Evolutionary conservation across 2,888 invertebrate species (phyloP).

Genomic region (Cerastoderma edule): DNA sequence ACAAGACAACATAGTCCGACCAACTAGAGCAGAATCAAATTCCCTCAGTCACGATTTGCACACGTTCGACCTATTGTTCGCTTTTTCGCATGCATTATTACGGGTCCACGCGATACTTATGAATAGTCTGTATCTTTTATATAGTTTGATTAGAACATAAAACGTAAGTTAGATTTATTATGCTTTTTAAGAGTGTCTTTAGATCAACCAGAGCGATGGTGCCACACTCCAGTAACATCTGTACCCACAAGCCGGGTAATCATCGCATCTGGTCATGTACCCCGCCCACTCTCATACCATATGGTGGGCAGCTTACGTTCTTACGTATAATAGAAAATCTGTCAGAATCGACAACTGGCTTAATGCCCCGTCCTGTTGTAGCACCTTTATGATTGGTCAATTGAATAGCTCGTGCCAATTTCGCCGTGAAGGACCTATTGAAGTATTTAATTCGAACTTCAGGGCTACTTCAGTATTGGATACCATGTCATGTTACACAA

Average conservation of each 20-base stretch:
- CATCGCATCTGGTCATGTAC: slow-evolving; percentile 3
- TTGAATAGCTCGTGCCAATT: slow-evolving; percentile 8
- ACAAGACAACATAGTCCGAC: too few species aligned
- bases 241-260: slow-evolving; percentile 1
- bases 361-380: background rate
- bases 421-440: slow-evolving; percentile 3
- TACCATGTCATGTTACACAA: background rate
- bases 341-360: slow-evolving; percentile 17
- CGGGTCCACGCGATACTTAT: too few species aligned
- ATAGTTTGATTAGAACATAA: too few species aligned
- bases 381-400: slow-evolving; percentile 17
- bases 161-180: too few species aligned
- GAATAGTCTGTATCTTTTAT: too few species aligned
- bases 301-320: slow-evolving; percentile 1
- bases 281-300: slow-evolving; percentile 1
- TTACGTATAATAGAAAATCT: background rate
- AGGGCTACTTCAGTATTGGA: background rate
- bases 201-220: background rate
- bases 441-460: background rate
- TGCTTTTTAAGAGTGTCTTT: background rate
- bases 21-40: too few species aligned
- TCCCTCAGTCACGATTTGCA: too few species aligned
- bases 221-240: background rate
- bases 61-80: too few species aligned
- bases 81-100: too few species aligned